phyloP scores from a whole-genome alignment of 2,113 vertebrate species.

The Microcebus ravelobensis region DNA sequence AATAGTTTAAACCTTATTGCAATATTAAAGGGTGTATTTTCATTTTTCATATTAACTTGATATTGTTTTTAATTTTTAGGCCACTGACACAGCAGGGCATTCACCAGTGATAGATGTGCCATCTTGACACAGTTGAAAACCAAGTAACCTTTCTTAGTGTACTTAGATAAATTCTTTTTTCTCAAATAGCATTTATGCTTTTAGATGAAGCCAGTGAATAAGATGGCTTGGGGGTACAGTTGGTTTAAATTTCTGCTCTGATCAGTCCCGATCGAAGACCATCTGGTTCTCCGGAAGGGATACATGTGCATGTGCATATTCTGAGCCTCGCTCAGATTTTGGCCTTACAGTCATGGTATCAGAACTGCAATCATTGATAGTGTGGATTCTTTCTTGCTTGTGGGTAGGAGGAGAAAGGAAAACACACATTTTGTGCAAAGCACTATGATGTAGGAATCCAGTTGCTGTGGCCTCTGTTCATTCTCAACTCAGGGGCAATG shows the following conservation, averaged over 20 bases:
- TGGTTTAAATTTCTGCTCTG: slow-evolving; percentile 30
- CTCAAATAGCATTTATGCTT: slow-evolving; percentile 37
- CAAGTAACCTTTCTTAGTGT: slow-evolving; percentile 53
- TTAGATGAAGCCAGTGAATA: slow-evolving; percentile 37
- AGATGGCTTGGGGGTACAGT: background rate
- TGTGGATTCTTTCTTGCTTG: background rate
- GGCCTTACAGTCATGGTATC: background rate
- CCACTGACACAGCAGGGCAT: background rate
- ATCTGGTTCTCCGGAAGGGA: background rate
- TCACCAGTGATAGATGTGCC: slow-evolving; percentile 36
- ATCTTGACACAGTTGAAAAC: slow-evolving; percentile 58
- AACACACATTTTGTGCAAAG: slow-evolving; percentile 31
- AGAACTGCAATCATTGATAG: background rate
- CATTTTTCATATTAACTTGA: slow-evolving; percentile 50
- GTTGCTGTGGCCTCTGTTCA: background rate
- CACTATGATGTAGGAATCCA: background rate
- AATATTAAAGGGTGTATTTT: slow-evolving; percentile 24
- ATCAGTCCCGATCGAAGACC: background rate
- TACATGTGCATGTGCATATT: background rate
- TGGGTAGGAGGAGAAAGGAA: background rate
- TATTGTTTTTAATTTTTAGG: slow-evolving; percentile 41
- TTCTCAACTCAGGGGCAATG: background rate
- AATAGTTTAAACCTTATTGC: slow-evolving; percentile 11
- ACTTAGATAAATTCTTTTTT: slow-evolving; percentile 34
- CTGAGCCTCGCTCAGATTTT: background rate